Evolutionary conservation across 2,888 invertebrate genomes (phyloP), one percentile per base, ranked within the genome.

Genomic region (Cheilosia soror): DNA sequence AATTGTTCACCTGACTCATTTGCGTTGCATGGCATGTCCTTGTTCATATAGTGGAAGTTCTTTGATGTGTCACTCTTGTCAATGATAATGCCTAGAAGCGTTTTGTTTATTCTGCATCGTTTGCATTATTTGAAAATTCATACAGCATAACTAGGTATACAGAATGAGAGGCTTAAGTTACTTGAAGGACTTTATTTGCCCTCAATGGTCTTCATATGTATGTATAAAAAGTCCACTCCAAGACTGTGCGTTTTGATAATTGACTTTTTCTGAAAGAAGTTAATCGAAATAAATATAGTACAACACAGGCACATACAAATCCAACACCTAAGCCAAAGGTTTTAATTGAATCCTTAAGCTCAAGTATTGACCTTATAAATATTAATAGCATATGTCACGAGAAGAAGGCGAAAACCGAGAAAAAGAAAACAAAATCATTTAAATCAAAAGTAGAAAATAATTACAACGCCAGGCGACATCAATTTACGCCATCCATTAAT

Each of bases 391-490:
- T 60, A 51, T 62, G 51, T 53, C 72, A 72, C 72, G 51, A 42
- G 7, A 40, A 51, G 31, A 13, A 4, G 20, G 5, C 58, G 9
- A 47, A 1, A 4, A 44, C n/a, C 29, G 29, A 13, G 4, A 0
- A 4, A 40, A 9, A 40, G 5, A 47, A 7, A 47, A 5, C n/a
- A 66, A 27, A 15, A 40, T 0, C 40, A 44, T 47, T 58, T 58
- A 53, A 62, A 62, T 72, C 72, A 62, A 72, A 72, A 72, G 72
- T 62, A 20, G 20, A 15, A 31, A 72, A 72, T 60, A 71, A 71
- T 58, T 60, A 51, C 51, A 49, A 60, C n/a, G 62, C 29, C 51
- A 51, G 31, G 51, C 31, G 57, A 69, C 57, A 44, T 13, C 33
- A 40, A 72, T 51, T 60, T 13, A 62, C 62, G 72, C 62, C 42